Percentiles rank a stretch among this genome's conserved stretches.
These are phyloP conservation scores for Pipa parva DNA, from an alignment of 2,113 vertebrate species.

Conservation along the genomic window DNA sequence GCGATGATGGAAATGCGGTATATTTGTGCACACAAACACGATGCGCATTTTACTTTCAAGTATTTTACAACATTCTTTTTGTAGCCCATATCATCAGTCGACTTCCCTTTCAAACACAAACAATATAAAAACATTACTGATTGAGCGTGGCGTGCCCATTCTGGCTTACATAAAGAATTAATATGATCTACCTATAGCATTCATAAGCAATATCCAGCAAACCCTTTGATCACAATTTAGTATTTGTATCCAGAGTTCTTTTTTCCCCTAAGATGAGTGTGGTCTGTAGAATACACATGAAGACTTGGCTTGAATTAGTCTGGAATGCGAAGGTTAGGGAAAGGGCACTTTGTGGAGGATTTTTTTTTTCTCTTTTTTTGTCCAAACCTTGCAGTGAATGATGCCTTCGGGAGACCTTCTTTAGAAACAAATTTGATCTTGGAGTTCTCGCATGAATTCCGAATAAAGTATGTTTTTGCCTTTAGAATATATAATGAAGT, in stretches of 20 bases:
- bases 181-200: conserved; percentile 32
- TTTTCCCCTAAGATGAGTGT: conserved; percentile 16
- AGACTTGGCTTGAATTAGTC: conserved; percentile 32
- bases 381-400: conserved; percentile 18
- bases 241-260: background rate
- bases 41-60: conserved; percentile 1
- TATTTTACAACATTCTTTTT: conserved; percentile 10
- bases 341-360: conserved; percentile 28
- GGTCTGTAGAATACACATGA: conserved; percentile 22
- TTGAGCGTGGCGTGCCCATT: conserved; percentile 11
- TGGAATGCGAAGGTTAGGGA: conserved; percentile 33
- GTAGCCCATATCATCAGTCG: conserved; percentile 7
- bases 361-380: conserved; percentile 7
- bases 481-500: background rate
- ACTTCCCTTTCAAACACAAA: conserved; percentile 10
- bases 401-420: conserved; percentile 28
- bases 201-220: conserved; percentile 8
- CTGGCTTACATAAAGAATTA: conserved; percentile 23
- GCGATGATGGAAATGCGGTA: background rate
- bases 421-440: conserved; percentile 32
- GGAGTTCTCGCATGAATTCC: conserved; percentile 4
- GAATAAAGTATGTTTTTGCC: conserved; percentile 15
- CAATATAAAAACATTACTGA: conserved; percentile 3
- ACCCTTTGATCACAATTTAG: conserved; percentile 21
- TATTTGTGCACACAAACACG: background rate